Percentiles rank a stretch among this genome's conserved stretches.
phyloP scores from a whole-genome alignment of 2,113 vertebrate genomes.

The Mesoclemmys tuberculata region DNA sequence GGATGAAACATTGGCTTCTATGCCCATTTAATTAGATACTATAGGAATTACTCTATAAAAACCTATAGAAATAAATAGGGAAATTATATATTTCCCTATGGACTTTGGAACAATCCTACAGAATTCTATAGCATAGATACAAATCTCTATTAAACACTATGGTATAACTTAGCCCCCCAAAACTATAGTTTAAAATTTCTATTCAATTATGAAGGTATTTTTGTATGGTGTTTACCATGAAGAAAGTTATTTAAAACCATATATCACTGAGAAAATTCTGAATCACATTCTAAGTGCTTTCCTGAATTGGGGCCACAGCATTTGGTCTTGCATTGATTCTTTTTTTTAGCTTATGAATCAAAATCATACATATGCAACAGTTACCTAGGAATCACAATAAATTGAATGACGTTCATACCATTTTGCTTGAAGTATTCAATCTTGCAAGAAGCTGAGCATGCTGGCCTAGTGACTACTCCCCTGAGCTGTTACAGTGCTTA shows the following conservation, averaged over 20 bases:
- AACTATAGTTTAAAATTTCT: neutral
- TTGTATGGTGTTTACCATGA: neutral
- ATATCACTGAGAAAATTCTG: neutral
- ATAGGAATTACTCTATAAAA: neutral
- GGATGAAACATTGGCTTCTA: neutral
- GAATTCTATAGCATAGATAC: neutral
- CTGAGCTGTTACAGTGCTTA: neutral
- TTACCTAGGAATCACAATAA: neutral
- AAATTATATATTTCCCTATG: neutral
- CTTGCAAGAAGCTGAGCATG: neutral
- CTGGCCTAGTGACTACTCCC: neutral
- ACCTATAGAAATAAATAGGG: neutral
- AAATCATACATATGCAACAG: neutral
- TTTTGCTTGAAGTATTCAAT: neutral
- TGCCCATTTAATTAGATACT: neutral
- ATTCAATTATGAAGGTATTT: neutral
- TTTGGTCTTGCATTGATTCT: neutral
- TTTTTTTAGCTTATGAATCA: neutral
- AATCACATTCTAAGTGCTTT: neutral
- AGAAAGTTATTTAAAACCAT: neutral
- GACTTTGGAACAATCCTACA: neutral
- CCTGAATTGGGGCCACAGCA: neutral
- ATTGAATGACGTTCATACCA: neutral
- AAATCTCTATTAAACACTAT: neutral
- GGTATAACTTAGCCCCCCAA: neutral